Base-by-base conservation (phyloP, 2,888 invertebrate species). In the Hypena proboscidalis region DNA sequence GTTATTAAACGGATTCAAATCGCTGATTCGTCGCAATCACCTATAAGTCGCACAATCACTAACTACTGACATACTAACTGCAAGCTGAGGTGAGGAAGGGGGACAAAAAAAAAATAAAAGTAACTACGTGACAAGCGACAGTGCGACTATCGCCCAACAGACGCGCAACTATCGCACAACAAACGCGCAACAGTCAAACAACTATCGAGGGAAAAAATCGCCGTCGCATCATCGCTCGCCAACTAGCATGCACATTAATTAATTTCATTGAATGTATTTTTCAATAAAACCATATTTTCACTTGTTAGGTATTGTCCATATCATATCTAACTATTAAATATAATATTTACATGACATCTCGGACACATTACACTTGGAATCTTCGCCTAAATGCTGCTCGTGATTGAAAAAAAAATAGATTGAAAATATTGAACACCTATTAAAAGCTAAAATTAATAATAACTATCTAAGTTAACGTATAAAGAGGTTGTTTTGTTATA, bases 291-390 rank as follows among this genome's bases (percentile, higher is more conserved):
- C 84, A 80, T 85, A 72, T 69, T 66, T 86, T 80, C 88, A 90
- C 90, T 89, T 89, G 90, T 90, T 89, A 90, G 88, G 90, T 90
- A 90, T 90, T 89, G 90, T 90, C 90, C 90, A 85, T 87, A 89
- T 83, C 76, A 71, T 85, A 79, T 80, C 88, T 89, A 88, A 79
- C 85, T 87, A 87, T 83, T 81, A 80, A 77, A 79, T 76, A 80
- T 83, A 80, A 77, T 88, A 88, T 90, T 80, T 90, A 89, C 89
- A 89, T 60, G 75, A 68, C 66, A 67, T 60, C 41, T 48, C 54
- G 67, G 68, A 63, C 71, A 60, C 60, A 49, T 63, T 42, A 58
- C 57, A 56, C 61, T 48, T 49, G 61, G 66, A 52, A 52, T 63
- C 71, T 64, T 62, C 70, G 57, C 63, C 73, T 81, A 85, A 85